Evolutionary conservation across 2,113 vertebrate genomes (phyloP), one percentile per base, ranked within the genome.

Genomic region (Salvelinus alpinus): DNA sequence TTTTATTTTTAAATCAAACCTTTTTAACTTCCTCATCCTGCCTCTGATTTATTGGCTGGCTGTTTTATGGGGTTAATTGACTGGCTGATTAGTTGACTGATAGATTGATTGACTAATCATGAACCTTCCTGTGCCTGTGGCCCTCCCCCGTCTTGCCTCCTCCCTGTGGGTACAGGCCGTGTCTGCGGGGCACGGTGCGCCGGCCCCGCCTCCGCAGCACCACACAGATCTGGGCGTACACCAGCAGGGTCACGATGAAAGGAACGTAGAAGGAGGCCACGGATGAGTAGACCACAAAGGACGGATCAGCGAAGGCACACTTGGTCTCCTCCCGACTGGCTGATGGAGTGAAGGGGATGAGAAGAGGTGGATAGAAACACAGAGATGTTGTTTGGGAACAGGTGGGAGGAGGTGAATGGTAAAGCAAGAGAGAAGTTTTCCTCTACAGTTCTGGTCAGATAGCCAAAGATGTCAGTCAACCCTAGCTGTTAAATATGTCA

Each of bases 191-290:
- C 0, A 88, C 91, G 0, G 91, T 92, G 76, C 92, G 90, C 47
- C 92, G 85, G 79, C 92, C 91, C 0, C 93, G 87, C 44, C 86
- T 88, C 64, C 88, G 92, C 79, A 94, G 85, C 24, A 94, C 92
- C 79, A 94, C 84, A 29, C 93, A 94, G 90, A 94, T 94, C 90
- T 94, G 93, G 0, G 82, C 92, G 11, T 94, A 94, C 66, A 94
- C 93, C 82, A 94, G 85, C 84, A 94, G 60, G 0, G 93, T 94
- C 5, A 94, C 91, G 16, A 94, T 94, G 88, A 94, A 94, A 72
- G 93, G 92, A 4, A 94, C 92, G 67, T 94, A 94, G 87, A 94
- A 94, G 60, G 93, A 94, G 12, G 92, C 93, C 64, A 94, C 92
- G 0, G 93, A 94, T 0, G 93, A 94, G 83, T 94, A 94, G 20